A percentile compares a stretch with the other conserved stretches of the same genome.
These are phyloP conservation scores for Sebastes paucispinis DNA, from an alignment of 2,797 vertebrate species.

Conservation along the genomic window DNA sequence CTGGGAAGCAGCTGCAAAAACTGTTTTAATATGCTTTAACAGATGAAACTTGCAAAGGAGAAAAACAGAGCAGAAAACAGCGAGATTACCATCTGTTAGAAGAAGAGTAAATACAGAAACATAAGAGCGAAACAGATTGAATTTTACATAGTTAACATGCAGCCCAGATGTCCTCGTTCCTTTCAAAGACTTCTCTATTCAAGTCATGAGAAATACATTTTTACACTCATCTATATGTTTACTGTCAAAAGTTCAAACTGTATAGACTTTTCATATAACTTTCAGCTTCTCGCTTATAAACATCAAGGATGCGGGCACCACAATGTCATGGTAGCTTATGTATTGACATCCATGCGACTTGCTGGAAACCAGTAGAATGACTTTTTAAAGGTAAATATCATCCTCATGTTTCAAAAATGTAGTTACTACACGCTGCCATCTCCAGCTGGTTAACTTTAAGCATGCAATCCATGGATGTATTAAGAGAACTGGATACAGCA, in stretches of 20 bases:
- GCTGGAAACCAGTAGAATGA: neutral
- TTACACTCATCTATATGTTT: conserved; percentile 1
- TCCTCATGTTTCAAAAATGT: neutral
- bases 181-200: conserved; percentile 6
- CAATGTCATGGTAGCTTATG: neutral
- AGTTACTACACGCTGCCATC: neutral
- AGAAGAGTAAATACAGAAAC: conserved; percentile 30
- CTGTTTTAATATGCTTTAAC: conserved; percentile 3
- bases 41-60: conserved; percentile 20
- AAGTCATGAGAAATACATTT: conserved; percentile 14
- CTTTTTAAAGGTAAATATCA: neutral
- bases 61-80: conserved; percentile 35
- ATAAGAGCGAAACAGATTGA: conserved; percentile 21
- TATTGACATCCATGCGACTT: neutral
- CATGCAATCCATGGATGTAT: neutral
- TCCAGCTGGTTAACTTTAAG: neutral
- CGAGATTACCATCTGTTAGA: conserved; percentile 38
- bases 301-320: neutral
- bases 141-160: conserved; percentile 24
- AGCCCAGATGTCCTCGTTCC: conserved; percentile 18
- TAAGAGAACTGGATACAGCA: too few relatives aligned
- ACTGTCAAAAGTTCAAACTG: neutral
- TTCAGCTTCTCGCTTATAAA: neutral
- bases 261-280: neutral
- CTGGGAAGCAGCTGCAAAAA: neutral